These are phyloP conservation scores for Meghimatium bilineatum DNA, from an alignment of 2,888 invertebrate genomes.

Conservation along the genomic window DNA sequence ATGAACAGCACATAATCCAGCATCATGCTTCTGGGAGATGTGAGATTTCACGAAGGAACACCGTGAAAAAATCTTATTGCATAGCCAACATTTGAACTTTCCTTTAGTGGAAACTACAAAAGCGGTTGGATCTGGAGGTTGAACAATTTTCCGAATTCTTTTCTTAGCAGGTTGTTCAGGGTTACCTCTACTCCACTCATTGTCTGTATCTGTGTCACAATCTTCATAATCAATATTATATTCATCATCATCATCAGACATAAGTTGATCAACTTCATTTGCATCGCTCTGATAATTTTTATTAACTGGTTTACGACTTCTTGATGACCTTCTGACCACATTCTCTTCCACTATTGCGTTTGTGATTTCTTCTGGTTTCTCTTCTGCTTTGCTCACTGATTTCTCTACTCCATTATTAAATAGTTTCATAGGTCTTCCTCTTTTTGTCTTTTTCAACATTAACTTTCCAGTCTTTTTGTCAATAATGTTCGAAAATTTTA, in stretches of 20 bases:
- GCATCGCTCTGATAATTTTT: conserved; percentile 13
- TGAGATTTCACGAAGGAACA: conserved; percentile 33
- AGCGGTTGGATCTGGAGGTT: conserved; percentile 38
- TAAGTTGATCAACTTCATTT: conserved; percentile 37
- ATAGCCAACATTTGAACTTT: conserved; percentile 43
- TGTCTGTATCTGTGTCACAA: conserved; percentile 21
- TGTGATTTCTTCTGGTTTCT: neutral
- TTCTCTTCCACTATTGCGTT: neutral
- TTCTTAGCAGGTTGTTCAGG: neutral
- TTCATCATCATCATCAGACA: conserved; percentile 48
- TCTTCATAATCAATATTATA: conserved; percentile 35
- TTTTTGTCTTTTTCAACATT: conserved; percentile 33
- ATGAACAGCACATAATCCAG: conserved; percentile 34
- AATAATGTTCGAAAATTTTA: neutral
- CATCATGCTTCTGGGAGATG: conserved; percentile 37
- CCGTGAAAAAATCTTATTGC: conserved; percentile 32
- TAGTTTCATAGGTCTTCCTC: conserved; percentile 2
- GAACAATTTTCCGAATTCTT: neutral
- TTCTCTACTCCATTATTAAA: neutral
- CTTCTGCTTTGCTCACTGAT: neutral
- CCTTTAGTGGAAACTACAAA: conserved; percentile 26
- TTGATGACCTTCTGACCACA: conserved; percentile 37
- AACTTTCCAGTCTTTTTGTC: conserved; percentile 36
- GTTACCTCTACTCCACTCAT: neutral
- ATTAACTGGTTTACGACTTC: conserved; percentile 32